Evolutionary conservation across 2,797 vertebrate species (phyloP).

Genomic region (Dendrocincla tyrannina): DNA sequence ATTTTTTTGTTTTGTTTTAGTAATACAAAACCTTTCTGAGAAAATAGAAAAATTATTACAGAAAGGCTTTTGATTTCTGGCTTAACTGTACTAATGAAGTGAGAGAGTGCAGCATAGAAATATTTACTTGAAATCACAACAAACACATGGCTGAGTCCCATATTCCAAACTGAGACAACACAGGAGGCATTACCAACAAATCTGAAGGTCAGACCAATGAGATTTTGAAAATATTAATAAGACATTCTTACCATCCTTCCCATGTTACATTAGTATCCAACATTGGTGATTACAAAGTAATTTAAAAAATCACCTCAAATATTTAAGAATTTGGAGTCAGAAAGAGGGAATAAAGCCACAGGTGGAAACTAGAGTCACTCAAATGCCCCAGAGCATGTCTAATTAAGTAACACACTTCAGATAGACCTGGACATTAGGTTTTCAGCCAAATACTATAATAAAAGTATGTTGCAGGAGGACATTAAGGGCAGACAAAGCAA

Average conservation of each 20-base stretch:
- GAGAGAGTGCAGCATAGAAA: not conserved
- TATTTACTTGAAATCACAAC: not conserved
- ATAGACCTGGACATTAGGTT: not conserved
- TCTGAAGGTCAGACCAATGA: not conserved
- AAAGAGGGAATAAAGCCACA: not conserved
- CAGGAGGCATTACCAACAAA: not conserved
- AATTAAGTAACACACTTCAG: not conserved
- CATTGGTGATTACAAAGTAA: not conserved
- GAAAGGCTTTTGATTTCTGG: not conserved
- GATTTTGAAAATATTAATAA: not conserved
- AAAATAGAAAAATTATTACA: not conserved
- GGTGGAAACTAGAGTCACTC: not conserved
- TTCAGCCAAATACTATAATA: not conserved
- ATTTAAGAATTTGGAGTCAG: not conserved
- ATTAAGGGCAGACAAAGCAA: not conserved
- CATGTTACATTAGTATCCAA: not conserved
- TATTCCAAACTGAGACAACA: not conserved
- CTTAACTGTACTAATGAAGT: not conserved
- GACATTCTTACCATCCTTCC: not conserved
- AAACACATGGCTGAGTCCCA: fast-evolving
- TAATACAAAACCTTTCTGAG: not conserved
- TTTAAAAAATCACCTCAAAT: not conserved
- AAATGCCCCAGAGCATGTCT: not conserved
- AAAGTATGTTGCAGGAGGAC: not conserved
- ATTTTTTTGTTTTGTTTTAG: not conserved